Evolutionary conservation across 1,140 invertebrate genomes (phyloP), one percentile per base, ranked within the genome.

Genomic region (Pseudomyrmex dendroicus): DNA sequence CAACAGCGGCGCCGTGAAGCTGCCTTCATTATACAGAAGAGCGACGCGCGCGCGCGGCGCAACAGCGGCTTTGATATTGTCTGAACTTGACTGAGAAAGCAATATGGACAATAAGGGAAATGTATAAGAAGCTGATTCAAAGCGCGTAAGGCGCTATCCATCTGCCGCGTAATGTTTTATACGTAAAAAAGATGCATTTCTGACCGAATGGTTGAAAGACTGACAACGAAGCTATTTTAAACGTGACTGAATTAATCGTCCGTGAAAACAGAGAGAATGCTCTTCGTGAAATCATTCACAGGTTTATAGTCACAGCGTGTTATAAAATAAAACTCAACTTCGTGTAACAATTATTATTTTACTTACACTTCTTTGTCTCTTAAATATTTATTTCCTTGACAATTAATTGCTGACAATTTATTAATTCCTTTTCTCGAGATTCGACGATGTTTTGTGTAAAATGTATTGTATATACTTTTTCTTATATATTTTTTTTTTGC

Each of bases 41-140:
- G 73, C 67, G 73, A 73, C 70, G 68, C 59, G 35, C 35, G 82
- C 70, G 68, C 59, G 67, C 59, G 73, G 72, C 73, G 35, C 66
- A 88, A 74, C 72, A 76, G 48, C 70, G 82, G 82, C 76, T 88
- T 87, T 84, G 76, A 84, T 76, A 88, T 88, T 84, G 86, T 84
- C 68, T 87, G 85, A 70, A 78, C 61, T 68, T 13, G 54, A 44
- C 46, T 78, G 73, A 15, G 67, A 86, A 72, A 87, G 73, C 86
- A 35, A 35, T 70, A 87, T 64, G 85, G 82, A 87, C 78, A 87
- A 87, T 78, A 73, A 83, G 73, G 84, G 57, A 10, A 80, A 70
- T 70, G 85, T 74, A 84, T 74, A 35, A 77, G 66, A 73, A 68
- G 61, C n/a, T 46, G 73, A 87, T 86, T 86, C 68, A 86, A 84